Base-by-base conservation (phyloP, 1,140 invertebrate species). In the Drosophila orena region DNA sequence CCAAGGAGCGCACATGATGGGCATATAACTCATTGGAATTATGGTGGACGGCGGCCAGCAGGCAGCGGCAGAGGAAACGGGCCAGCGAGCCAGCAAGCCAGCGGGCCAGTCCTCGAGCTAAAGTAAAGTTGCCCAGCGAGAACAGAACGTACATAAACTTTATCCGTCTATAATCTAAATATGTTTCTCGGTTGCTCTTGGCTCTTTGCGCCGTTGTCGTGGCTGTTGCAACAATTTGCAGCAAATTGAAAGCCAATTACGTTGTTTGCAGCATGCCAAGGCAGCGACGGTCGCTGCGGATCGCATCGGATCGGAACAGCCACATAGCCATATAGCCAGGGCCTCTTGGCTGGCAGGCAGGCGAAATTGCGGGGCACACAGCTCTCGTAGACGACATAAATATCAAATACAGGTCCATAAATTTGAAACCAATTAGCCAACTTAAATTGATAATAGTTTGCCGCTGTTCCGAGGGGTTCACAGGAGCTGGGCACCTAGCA, bases 331-430 rank as follows among this genome's bases (percentile, higher is more conserved):
- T 17, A 58, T 46, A 50, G 27, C 49, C 49, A 20, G 49, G 55
- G 42, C 43, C 37, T 11, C 17, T 30, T 8, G 40, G 42, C 12
- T 20, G 34, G 50, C 61, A 43, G 49, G 60, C 53, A 46, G 35
- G 55, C 73, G 43, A 57, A 70, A 71, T 70, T 40, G 68, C 68
- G 37, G 46, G 47, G 57, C 64, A 53, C 68, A 69, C 60, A 55
- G 44, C 64, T 58, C 37, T 40, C 46, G 58, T 70, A 89, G 77
- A 84, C 89, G 88, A 89, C 89, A 91, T 91, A 91, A 91, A 91
- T 91, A 91, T 91, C 88, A 91, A 91, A 91, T 88, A 91, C 88
- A 91, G 88, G 88, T 91, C 88, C 88, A 91, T 91, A 91, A 91
- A 91, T 91, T 91, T 88, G 88, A 91, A 91, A 91, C 88, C 88